Evolutionary conservation across 2,797 vertebrate genomes (phyloP), one percentile per base, ranked within the genome.

Genomic region (Gadopsis marmoratus): DNA sequence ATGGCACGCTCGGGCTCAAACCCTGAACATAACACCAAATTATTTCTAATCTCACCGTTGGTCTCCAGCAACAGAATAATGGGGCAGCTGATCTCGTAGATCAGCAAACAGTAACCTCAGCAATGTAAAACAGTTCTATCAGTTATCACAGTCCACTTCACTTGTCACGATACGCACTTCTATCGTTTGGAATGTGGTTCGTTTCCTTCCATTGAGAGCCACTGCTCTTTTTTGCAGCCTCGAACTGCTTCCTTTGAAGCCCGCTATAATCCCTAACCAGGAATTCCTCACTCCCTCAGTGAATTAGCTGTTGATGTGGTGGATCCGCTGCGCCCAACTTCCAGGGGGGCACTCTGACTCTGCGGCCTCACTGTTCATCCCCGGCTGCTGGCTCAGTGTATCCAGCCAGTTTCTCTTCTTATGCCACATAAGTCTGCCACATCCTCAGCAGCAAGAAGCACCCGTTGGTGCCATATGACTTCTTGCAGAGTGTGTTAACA

Each of bases 251-350:
- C 71, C 86, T 84, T 84, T 86, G 65, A 83, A 82, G 71, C 69
- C 82, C 12, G 41, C 60, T 66, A 31, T 88, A 83, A 83, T 87
- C 86, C 81, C 76, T 50, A 64, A 74, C 79, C 78, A 88, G 83
- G 81, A 87, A 70, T 77, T 68, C 82, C 76, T 64, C 72, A 47
- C 79, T 78, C 75, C 75, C 82, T 74, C 59, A 26, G 64, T 78
- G 79, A 87, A 70, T 82, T 48, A 81, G 80, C 37, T 71, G 83
- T 84, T 78, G 68, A 81, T 87, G 83, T 81, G 81, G 74, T 59
- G 71, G 76, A 89, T 87, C 84, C 21, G 63, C 78, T 71, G 75
- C 65, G 26, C 75, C 74, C 41, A 48, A 51, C 76, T 81, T 82
- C 71, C 76, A 68, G 53, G 62, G 66, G 69, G 55, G 26, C 45